Conservation (phyloP, 2,797 vertebrate genomes). For the Tragelaphus eurycerus region DNA sequence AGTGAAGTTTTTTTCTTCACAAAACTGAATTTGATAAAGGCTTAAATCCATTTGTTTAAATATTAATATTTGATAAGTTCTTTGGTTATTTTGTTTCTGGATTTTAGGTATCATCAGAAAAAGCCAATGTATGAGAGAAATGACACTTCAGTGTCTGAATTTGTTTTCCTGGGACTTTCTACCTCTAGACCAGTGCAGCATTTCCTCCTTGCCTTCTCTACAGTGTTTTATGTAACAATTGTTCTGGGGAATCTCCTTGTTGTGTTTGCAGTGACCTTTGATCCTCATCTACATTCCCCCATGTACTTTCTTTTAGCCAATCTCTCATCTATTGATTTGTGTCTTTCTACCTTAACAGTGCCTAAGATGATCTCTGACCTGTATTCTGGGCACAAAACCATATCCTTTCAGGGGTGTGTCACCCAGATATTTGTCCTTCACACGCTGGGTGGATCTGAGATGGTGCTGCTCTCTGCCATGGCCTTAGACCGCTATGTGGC, state of each 20-base stretch:
- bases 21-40: background rate
- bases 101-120: background rate
- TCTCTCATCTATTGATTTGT: conserved; percentile 44
- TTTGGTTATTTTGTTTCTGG: background rate
- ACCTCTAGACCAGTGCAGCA: background rate
- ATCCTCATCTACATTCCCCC: background rate
- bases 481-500: conserved; percentile 46
- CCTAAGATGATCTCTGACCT: conserved; percentile 52
- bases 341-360: conserved; percentile 23
- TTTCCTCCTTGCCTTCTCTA: conserved; percentile 21
- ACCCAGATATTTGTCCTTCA: conserved; percentile 52
- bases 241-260: conserved; percentile 9
- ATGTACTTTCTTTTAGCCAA: conserved; percentile 5
- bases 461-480: conserved; percentile 44
- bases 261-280: background rate
- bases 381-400: background rate
- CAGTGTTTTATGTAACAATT: background rate
- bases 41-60: background rate
- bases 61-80: background rate
- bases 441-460: conserved; percentile 34
- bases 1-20: background rate
- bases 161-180: conserved; percentile 47
- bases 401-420: conserved; percentile 49
- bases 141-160: background rate
- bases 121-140: conserved; percentile 21